Conservation (phyloP, 2,113 vertebrate genomes). For the Apistogramma diplotaenia region DNA sequence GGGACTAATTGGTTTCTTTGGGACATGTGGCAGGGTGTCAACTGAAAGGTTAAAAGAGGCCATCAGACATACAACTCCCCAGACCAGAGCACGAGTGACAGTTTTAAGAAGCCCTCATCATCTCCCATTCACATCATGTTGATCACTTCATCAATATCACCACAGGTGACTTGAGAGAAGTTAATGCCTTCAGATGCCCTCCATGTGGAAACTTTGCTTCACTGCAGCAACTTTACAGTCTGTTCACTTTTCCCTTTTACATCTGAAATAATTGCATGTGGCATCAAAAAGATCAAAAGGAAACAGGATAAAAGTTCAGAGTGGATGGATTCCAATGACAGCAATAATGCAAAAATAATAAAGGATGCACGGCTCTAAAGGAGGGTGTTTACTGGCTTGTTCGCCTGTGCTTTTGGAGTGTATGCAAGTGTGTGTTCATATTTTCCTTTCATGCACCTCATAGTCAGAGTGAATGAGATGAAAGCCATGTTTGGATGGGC, state of each 20-base stretch:
- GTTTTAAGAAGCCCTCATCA: slow-evolving; percentile 50
- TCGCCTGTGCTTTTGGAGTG: slow-evolving; percentile 4
- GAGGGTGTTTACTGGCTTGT: slow-evolving; percentile 30
- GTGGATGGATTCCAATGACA: slow-evolving; percentile 17
- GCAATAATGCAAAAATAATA: slow-evolving; percentile 52
- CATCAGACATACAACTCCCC: slow-evolving; percentile 35
- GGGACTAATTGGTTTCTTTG: slow-evolving; percentile 79
- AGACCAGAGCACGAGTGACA: slow-evolving; percentile 36
- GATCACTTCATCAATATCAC: slow-evolving; percentile 32
- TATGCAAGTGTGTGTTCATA: neutral
- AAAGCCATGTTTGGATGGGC: slow-evolving; percentile 46
- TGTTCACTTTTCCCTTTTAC: neutral
- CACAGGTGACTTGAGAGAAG: neutral
- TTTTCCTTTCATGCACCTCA: slow-evolving; percentile 37
- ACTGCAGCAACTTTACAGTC: neutral
- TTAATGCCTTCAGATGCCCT: neutral
- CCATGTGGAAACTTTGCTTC: slow-evolving; percentile 9
- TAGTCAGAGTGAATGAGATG: slow-evolving; percentile 23
- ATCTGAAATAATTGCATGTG: slow-evolving; percentile 14
- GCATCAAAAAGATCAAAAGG: slow-evolving; percentile 33
- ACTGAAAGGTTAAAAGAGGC: slow-evolving; percentile 54
- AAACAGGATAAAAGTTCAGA: slow-evolving; percentile 23
- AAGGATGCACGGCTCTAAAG: slow-evolving; percentile 36
- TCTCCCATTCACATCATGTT: slow-evolving; percentile 55
- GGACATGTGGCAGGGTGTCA: slow-evolving; percentile 62